A percentile compares a stretch with the other conserved stretches of the same genome.
These are phyloP conservation scores for Hemicordylus capensis DNA, from an alignment of 2,113 vertebrate species.

Conservation along the genomic window DNA sequence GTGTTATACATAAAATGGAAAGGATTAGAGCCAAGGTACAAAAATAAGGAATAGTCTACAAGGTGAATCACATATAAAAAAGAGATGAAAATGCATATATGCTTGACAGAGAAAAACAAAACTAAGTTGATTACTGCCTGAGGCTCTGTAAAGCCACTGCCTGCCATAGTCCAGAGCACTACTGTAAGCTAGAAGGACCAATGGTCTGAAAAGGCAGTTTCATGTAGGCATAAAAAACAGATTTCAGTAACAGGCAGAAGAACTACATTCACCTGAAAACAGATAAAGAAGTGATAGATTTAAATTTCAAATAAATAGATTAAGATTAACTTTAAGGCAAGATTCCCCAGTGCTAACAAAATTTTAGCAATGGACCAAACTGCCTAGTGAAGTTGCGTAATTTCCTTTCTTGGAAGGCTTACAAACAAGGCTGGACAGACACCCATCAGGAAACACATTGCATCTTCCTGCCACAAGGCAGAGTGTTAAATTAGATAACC, in stretches of 20 bases:
- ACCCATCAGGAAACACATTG: neutral
- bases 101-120: neutral
- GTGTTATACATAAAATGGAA: neutral
- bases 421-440: neutral
- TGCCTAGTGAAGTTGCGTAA: neutral
- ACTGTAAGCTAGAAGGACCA: too few relatives aligned
- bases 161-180: neutral
- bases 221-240: neutral
- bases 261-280: neutral
- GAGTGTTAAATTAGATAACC: neutral
- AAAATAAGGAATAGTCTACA: neutral
- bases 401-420: neutral
- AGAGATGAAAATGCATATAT: neutral
- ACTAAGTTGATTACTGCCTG: neutral
- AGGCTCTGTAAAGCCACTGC: neutral
- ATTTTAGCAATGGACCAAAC: neutral
- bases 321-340: neutral
- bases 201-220: too few relatives aligned
- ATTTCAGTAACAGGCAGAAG: neutral
- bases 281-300: too few relatives aligned
- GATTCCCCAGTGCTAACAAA: neutral
- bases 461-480: neutral
- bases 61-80: neutral
- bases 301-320: neutral
- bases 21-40: neutral